A percentile compares a stretch with the other conserved stretches of the same genome.
phyloP scores from a whole-genome alignment of 2,113 vertebrate species.

The Sciurus niger region DNA sequence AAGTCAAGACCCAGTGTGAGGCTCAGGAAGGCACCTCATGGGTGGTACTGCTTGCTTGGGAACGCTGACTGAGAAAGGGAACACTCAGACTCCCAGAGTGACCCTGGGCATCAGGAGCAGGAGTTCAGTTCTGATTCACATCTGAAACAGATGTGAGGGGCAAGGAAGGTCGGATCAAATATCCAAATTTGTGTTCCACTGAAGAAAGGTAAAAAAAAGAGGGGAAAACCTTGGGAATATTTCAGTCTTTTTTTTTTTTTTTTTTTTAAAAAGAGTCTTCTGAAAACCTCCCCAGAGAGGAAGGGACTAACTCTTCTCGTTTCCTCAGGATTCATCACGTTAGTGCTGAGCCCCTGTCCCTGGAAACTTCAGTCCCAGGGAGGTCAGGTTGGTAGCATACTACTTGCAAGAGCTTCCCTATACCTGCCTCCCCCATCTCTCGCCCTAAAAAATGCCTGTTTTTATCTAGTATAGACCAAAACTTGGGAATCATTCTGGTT shows the following conservation, averaged over 20 bases:
- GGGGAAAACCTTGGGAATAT: not conserved
- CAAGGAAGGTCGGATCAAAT: not conserved
- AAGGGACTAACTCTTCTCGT: not conserved
- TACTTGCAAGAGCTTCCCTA: too few relatives aligned
- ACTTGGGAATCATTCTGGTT: not conserved
- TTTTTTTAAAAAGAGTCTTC: too few relatives aligned
- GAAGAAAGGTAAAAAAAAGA: not conserved
- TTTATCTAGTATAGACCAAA: not conserved
- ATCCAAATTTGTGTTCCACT: not conserved
- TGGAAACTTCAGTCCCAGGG: too few relatives aligned
- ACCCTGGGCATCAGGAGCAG: not conserved
- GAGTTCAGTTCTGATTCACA: not conserved
- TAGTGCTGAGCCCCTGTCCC: not conserved
- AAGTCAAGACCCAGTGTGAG: not conserved
- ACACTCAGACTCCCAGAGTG: fast-evolving
- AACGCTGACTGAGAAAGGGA: not conserved
- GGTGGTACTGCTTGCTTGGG: too few relatives aligned
- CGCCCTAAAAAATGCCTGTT: not conserved
- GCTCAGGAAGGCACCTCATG: not conserved
- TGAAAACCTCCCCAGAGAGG: not conserved
- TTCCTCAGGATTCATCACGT: not conserved
- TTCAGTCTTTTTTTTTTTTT: not conserved
- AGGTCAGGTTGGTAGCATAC: not conserved
- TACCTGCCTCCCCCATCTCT: not conserved
- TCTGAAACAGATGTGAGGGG: not conserved